These are phyloP conservation scores for Dermochelys coriacea DNA, from an alignment of 2,797 vertebrate genomes.

Conservation along the genomic window DNA sequence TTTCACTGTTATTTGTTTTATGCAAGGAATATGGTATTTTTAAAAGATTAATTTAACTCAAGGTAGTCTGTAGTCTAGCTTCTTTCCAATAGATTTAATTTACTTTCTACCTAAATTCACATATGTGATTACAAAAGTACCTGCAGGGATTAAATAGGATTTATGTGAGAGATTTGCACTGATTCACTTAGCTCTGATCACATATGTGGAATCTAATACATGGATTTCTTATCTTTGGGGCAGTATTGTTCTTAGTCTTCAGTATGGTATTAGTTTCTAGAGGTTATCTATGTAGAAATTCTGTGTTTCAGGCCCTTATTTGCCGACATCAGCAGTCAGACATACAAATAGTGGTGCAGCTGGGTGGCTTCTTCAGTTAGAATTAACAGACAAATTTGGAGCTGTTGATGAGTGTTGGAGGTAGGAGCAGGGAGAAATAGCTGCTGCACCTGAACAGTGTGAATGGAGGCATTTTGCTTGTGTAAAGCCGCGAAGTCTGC, in stretches of 20 bases:
- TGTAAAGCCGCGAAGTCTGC: background rate
- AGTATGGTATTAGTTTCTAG: background rate
- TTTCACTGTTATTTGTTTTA: background rate
- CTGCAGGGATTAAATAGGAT: background rate
- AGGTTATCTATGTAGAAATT: background rate
- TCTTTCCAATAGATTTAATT: background rate
- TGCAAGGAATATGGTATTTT: background rate
- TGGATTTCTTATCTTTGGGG: background rate
- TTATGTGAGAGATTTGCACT: background rate
- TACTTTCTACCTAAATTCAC: background rate
- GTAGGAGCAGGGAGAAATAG: background rate
- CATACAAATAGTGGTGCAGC: background rate
- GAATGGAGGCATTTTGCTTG: background rate
- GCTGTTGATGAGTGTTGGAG: background rate
- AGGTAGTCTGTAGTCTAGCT: background rate
- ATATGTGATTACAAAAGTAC: background rate
- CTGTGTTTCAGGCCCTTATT: background rate
- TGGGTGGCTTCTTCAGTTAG: background rate
- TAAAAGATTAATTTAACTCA: background rate
- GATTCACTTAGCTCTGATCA: background rate
- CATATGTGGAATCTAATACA: background rate
- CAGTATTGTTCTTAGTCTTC: background rate
- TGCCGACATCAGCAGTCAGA: background rate
- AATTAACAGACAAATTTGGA: background rate
- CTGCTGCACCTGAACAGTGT: background rate